These are phyloP conservation scores for Sminthurides aquaticus DNA, from an alignment of 2,888 invertebrate genomes.

Conservation along the genomic window DNA sequence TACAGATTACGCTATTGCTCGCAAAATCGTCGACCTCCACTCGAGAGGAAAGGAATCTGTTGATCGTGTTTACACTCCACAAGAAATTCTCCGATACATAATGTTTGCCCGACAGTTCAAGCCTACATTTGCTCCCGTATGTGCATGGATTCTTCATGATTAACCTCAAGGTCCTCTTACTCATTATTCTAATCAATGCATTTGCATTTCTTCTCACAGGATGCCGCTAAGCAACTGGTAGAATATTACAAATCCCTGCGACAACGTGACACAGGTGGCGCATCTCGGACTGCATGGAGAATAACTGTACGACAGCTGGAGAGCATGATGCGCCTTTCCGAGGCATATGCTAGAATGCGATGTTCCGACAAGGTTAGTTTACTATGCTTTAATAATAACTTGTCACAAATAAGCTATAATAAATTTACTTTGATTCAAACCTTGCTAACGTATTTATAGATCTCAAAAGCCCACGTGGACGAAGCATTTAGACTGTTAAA, in stretches of 20 bases:
- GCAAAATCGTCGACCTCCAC: conserved; percentile 90
- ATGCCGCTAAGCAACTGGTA: conserved; percentile 74
- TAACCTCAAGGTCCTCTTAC: neutral
- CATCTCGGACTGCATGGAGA: conserved; percentile 75
- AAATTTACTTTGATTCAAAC: neutral
- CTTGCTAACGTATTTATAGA: conserved; percentile 45
- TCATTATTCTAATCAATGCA: neutral
- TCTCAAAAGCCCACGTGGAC: conserved; percentile 76
- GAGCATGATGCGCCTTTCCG: conserved; percentile 89
- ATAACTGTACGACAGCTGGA: conserved; percentile 95
- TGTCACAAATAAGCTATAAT: no score
- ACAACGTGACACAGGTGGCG: conserved; percentile 64
- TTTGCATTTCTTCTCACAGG: conserved; percentile 48
- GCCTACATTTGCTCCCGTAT: conserved; percentile 69
- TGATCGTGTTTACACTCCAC: conserved; percentile 72
- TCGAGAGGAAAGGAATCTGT: conserved; percentile 71
- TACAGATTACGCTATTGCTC: conserved; percentile 92
- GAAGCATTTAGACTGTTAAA: conserved; percentile 86
- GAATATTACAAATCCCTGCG: conserved; percentile 81
- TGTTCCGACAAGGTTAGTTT: conserved; percentile 71
- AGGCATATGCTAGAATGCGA: conserved; percentile 93
- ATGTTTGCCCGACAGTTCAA: conserved; percentile 93
- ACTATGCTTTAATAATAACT: no score
- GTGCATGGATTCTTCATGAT: conserved; percentile 38
- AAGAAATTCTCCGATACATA: conserved; percentile 90